Base-by-base conservation (phyloP, 2,113 vertebrate species). In the Channa argus region DNA sequence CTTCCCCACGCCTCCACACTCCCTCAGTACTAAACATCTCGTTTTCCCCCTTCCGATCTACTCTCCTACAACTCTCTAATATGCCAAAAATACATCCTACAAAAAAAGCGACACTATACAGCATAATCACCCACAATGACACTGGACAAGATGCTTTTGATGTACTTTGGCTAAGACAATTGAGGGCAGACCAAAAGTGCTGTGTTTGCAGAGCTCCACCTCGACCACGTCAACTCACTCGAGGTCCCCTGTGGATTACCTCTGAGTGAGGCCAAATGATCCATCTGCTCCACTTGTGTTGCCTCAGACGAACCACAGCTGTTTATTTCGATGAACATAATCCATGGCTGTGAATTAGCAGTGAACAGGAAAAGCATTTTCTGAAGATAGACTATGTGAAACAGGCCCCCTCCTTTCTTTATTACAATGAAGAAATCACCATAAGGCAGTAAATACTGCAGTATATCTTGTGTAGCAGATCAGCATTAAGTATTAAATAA, bases 161-260 rank as follows among this genome's bases (percentile, higher is more conserved):
- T 60, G 39, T 33, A 46, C 37, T 50, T 44, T 36, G 33, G 13
- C 63, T n/a, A 8, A 47, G 49, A 71, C 56, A 78, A 63, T 13
- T 11, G 63, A 60, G 47, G 51, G 43, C 63, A 38, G 51, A 74
- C 50, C 77, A 75, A 66, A 86, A 71, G 3, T 59, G 73, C 79
- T 73, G 73, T 77, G 82, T 78, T 63, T 59, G 67, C 68, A 49
- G 14, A 33, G 64, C 77, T 76, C 69, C 71, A 44, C 61, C 74
- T 71, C 34, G 43, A 49, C 2, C 11, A 13, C 72, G 45, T 74
- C 6, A 13, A 64, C 53, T 72, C 72, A 43, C 37, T 43, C 15
- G 0, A 41, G 4, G 44, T 79, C 79, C 71, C 63, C 61, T 34
- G 74, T 1, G 41, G 54, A 41, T 78, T 65, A 71, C 60, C 66